A percentile compares a stretch with the other conserved stretches of the same genome.
Evolutionary conservation across 2,797 vertebrate species (phyloP).

Genomic region (Darevskia mixta): DNA sequence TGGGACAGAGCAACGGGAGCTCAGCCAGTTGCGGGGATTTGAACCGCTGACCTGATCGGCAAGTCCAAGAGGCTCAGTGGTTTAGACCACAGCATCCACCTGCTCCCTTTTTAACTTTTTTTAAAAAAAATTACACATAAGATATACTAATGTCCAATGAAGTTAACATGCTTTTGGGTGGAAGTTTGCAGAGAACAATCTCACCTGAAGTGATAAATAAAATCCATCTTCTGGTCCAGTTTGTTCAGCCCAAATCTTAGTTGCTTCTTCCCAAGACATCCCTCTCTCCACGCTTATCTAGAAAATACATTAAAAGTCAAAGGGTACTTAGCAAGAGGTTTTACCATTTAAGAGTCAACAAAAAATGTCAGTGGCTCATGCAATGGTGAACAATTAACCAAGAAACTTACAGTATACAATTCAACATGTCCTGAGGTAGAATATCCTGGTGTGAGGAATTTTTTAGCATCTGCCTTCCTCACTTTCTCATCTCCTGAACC

Average conservation of each 20-base stretch:
- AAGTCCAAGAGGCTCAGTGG: too few relatives aligned
- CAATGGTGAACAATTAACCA: not conserved
- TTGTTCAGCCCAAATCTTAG: constrained; percentile 95
- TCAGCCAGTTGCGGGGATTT: too few relatives aligned
- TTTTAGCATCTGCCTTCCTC: constrained; percentile 93
- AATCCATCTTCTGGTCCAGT: constrained; percentile 95
- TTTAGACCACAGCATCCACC: too few relatives aligned
- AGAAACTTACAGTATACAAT: constrained; percentile 89
- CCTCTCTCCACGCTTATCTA: constrained; percentile 97
- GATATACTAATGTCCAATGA: not conserved
- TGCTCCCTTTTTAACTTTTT: too few relatives aligned
- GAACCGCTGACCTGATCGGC: too few relatives aligned
- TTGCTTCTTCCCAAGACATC: constrained; percentile 99
- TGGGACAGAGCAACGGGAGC: too few relatives aligned
- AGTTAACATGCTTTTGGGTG: not conserved
- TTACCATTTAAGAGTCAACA: not conserved
- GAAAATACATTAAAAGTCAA: not conserved
- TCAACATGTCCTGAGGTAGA: constrained; percentile 97
- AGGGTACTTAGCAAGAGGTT: not conserved
- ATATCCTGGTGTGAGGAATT: constrained; percentile 95
- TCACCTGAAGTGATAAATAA: constrained; percentile 93
- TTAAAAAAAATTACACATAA: not conserved
- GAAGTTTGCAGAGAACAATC: not conserved
- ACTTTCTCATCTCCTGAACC: constrained; percentile 98
- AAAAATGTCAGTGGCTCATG: not conserved